Evolutionary conservation across 2,797 vertebrate genomes (phyloP), one percentile per base, ranked within the genome.

Genomic region (Martes flavigula): DNA sequence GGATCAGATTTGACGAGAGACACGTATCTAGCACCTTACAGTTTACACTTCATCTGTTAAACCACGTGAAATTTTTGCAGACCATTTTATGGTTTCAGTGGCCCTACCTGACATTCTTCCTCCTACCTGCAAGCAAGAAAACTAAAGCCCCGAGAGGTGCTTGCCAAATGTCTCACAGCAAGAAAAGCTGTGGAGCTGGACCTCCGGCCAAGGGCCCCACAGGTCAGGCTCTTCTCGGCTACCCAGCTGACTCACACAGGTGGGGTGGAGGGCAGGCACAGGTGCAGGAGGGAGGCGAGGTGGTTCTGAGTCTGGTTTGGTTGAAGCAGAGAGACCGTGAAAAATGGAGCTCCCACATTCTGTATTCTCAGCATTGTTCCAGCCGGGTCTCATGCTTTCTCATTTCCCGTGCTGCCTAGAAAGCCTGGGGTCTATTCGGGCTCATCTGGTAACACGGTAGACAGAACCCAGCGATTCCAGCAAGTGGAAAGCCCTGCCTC

Each of bases 91-190:
- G 56, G 6, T 89, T 91, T 95, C 92, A 35, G 9, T 15, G 64
- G 25, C 30, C 90, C 56, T 40, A 40, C 25, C 46, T 96, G 84
- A 75, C 27, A 75, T 68, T 87, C 70, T 58, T 40, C 23, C 64
- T 84, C 46, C 35, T 20, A 3, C 87, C 79, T 83, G n/a, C 25
- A 77, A 38, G 21, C 12, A 40, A 70, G 75, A 94, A 48, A 86
- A 64, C 73, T 43, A 93, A 93, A 77, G 48, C 68, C 27, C 46
- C 62, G 72, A 92, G 62, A 77, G 25, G 38, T 70, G 38, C 7
- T 87, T 96, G 43, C 64, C 77, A 60, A 82, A 94, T 89, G 81
- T 25, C 58, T 43, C 87, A 60, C 23, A 94, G 72, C 48, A 92
- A 95, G 70, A 87, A 90, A 90, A 62, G n/a, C 58, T 40, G 4